Evolutionary conservation across 2,113 vertebrate genomes (phyloP), one percentile per base, ranked within the genome.

Genomic region (Tupaia tana): DNA sequence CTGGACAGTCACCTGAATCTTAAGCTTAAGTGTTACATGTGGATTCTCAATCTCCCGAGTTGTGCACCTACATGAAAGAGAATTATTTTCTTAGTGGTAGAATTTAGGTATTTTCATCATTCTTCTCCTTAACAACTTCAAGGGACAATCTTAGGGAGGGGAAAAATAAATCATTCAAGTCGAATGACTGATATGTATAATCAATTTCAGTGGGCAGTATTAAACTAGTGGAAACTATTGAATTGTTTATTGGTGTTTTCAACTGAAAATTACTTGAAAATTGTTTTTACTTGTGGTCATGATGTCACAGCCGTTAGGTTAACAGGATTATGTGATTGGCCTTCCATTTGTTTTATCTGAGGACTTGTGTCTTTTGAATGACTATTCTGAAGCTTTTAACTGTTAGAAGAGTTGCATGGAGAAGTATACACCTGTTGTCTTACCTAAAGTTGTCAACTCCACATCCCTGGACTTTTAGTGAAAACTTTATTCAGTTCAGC

Each of bases 21-120:
- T 95, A 61, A 89, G 71, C 29, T 15, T 9, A 18, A 87, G 67
- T 96, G 90, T 85, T 85, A 74, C 29, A 5, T 56, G 75, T 56
- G 20, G n/a, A 20, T 91, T 87, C 64, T 93, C 89, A 82, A 20
- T 89, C 93, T 85, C 74, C 94, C 67, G 74, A 90, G 31, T 24
- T 90, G 58, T 91, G 59, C 31, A 24, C 58, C n/a, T 59, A 27
- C 34, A 34, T 12, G 31, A 52, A 67, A 94, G 59, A 95, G 54
- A 43, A 70, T 73, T 81, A 59, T 92, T 14, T 93, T 11, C 43
- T 97, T 66, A 64, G 71, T 90, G 96, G 92, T 82, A 74, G 90
- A 93, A 96, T 85, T 80, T 90, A 93, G 82, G 9, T 63, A 3
- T 79, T 85, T 74, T 80, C 27, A 24, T 69, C 54, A 24, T 78